A percentile compares a stretch with the other conserved stretches of the same genome.
These are phyloP conservation scores for Lepidostoma basale DNA, from an alignment of 1,140 invertebrate species.

Conservation along the genomic window DNA sequence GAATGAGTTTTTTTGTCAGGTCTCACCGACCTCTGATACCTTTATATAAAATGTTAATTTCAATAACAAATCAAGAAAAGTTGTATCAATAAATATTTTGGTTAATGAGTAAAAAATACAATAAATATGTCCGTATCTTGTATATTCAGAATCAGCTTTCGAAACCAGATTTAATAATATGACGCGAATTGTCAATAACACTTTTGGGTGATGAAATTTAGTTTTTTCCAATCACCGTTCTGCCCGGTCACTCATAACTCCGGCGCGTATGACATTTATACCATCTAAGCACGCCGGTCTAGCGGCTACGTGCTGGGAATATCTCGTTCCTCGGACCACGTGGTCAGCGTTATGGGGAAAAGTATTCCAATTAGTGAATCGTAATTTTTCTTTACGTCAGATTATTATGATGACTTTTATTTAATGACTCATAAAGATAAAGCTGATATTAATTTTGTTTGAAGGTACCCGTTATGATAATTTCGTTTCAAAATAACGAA, in stretches of 20 bases:
- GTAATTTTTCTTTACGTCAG: too few relatives aligned
- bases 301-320: neutral
- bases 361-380: too few relatives aligned
- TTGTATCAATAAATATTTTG: neutral
- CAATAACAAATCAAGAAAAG: conserved; percentile 2
- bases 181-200: conserved; percentile 8
- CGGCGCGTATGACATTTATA: neutral
- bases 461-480: too few relatives aligned
- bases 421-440: too few relatives aligned
- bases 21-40: neutral
- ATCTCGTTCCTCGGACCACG: neutral
- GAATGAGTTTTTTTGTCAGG: too few relatives aligned
- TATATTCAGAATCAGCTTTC: neutral
- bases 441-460: too few relatives aligned
- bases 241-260: neutral
- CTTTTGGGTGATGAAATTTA: neutral
- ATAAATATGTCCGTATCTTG: neutral
- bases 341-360: neutral
- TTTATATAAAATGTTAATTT: too few relatives aligned
- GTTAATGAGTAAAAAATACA: conserved; percentile 1
- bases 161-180: neutral
- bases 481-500: too few relatives aligned
- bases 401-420: too few relatives aligned
- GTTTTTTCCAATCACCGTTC: conserved; percentile 5
- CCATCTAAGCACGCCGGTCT: too few relatives aligned